Evolutionary conservation across 2,797 vertebrate genomes (phyloP), one percentile per base, ranked within the genome.

Genomic region (Mallotus villosus): DNA sequence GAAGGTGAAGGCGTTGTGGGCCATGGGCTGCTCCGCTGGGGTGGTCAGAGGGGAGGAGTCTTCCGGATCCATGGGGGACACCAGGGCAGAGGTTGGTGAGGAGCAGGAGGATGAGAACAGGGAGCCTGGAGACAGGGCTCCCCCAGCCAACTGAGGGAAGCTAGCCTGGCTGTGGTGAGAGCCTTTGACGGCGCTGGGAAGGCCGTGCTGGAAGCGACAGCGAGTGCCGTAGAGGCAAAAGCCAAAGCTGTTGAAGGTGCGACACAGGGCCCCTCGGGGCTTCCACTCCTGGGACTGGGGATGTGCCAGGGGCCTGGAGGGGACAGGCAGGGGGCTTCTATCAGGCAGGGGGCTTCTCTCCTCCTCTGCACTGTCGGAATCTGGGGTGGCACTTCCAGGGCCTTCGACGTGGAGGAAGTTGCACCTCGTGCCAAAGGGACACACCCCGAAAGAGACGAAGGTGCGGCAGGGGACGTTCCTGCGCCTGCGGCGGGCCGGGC

Each of bases 151-250:
- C 49, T 14, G 79, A 6, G 62, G 57, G 51, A 66, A 68, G 22
- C 68, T 63, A 63, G 37, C 71, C 59, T 62, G 74, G 9, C 16
- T 68, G 3, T 17, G 49, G 29, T 78, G 65, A 0, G 70, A 4
- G 21, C 70, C 58, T 59, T 81, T 87, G 2, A 88, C 37, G n/a
- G 83, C 78, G 72, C 72, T 90, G 63, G 92, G 90, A 12, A 93
- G 89, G 72, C 87, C 81, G 3, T 94, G 93, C 76, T 92, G 93
- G 82, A 93, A 94, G 65, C 85, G 89, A 19, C 93, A 94, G 58
- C 92, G 90, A 0, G 92, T 93, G 32, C 93, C 93, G 0, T 93
- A 92, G 16, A 94, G 80, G 74, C 93, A 94, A 75, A 94, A 92
- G 0, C 93, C 93, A 0, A 93, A 94, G 1, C 91, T 63, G 68